Percentiles rank a stretch among this genome's conserved stretches.
These are phyloP conservation scores for Pyrocephalus nanus DNA, from an alignment of 2,797 vertebrate species.

Conservation along the genomic window DNA sequence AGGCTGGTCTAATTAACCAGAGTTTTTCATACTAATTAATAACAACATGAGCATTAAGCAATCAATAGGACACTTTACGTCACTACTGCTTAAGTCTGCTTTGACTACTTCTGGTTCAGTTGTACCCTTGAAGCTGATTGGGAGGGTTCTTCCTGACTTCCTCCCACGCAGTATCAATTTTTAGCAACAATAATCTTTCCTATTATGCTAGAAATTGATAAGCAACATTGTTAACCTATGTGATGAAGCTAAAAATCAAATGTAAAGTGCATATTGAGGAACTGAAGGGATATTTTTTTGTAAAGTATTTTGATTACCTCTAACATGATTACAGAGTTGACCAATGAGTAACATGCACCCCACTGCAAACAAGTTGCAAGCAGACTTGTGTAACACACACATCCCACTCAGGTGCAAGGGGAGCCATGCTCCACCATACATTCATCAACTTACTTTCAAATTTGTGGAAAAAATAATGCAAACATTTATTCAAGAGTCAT, in stretches of 20 bases:
- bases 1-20: constrained; percentile 22
- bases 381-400: not conserved
- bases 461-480: not conserved
- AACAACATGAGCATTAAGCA: constrained; percentile 39
- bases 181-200: not conserved
- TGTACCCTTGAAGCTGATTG: constrained; percentile 5
- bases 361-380: not conserved
- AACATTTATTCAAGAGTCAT: not conserved
- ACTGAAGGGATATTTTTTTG: not conserved
- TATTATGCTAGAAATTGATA: constrained; percentile 1
- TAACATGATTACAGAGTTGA: not conserved
- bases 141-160: not conserved
- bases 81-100: constrained; percentile 4
- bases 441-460: constrained; percentile 24
- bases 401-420: not conserved
- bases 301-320: not conserved
- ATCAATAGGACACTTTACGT: constrained; percentile 48
- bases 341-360: not conserved
- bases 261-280: not conserved
- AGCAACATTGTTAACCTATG: not conserved
- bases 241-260: not conserved
- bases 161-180: not conserved
- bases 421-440: not conserved
- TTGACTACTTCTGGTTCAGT: not conserved
- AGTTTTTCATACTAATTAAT: constrained; percentile 39